These are phyloP conservation scores for Heliconius eleuchia DNA, from an alignment of 1,140 invertebrate genomes.

Conservation along the genomic window DNA sequence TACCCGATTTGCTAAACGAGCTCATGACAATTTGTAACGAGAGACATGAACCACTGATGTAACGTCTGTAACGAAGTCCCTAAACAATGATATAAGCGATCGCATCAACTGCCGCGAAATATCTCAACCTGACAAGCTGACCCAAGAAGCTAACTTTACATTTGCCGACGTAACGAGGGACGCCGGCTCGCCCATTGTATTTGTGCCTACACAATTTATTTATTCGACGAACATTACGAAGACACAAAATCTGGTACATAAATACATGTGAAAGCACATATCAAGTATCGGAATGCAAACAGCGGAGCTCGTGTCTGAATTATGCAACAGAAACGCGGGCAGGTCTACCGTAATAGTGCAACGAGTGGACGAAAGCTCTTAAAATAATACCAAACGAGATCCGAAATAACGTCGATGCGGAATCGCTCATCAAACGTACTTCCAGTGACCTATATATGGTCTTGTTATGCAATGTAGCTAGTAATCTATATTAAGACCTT, in stretches of 20 bases:
- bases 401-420: constrained; percentile 44
- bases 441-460: constrained; percentile 37
- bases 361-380: constrained; percentile 67
- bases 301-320: constrained; percentile 73
- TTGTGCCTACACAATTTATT: constrained; percentile 79
- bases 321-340: constrained; percentile 74
- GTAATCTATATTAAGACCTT: not conserved
- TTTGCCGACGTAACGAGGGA: constrained; percentile 77
- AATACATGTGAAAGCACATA: constrained; percentile 80
- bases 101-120: constrained; percentile 64
- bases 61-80: constrained; percentile 61
- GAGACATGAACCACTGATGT: constrained; percentile 66
- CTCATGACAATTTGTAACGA: constrained; percentile 72
- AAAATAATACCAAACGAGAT: constrained; percentile 66
- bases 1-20: constrained; percentile 19
- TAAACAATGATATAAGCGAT: constrained; percentile 73
- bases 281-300: constrained; percentile 80
- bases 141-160: constrained; percentile 68
- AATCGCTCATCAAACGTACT: constrained; percentile 45
- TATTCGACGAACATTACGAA: constrained; percentile 79
- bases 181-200: constrained; percentile 75
- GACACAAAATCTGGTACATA: constrained; percentile 80
- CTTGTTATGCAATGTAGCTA: constrained; percentile 17
- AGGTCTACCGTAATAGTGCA: constrained; percentile 69
- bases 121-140: constrained; percentile 73